Evolutionary conservation across 1,140 invertebrate species (phyloP).

Genomic region (Hormaphis cornu): DNA sequence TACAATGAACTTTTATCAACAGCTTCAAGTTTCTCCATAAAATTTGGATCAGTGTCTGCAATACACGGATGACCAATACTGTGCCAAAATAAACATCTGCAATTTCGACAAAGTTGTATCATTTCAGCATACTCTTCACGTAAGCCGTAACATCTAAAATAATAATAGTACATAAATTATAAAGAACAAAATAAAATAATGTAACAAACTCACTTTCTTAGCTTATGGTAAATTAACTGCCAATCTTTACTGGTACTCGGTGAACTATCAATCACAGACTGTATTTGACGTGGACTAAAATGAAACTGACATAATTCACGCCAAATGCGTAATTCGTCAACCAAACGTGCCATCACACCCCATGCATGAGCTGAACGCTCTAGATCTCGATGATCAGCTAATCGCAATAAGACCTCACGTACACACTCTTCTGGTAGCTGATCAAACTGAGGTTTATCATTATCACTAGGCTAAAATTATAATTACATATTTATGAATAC

Average conservation of each 20-base stretch:
- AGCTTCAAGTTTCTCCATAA: slow-evolving; percentile 63
- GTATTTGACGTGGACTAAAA: slow-evolving; percentile 77
- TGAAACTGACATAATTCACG: slow-evolving; percentile 82
- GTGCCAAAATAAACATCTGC: slow-evolving; percentile 94
- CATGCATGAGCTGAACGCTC: slow-evolving; percentile 61
- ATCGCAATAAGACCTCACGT: slow-evolving; percentile 75
- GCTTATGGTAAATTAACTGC: slow-evolving; percentile 61
- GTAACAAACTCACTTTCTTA: slow-evolving; percentile 53
- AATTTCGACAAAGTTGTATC: slow-evolving; percentile 86
- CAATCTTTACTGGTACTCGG: slow-evolving; percentile 48
- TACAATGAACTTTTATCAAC: slow-evolving; percentile 69
- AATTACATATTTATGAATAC: slow-evolving; percentile 34
- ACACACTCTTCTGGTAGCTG: slow-evolving; percentile 90
- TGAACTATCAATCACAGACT: slow-evolving; percentile 50
- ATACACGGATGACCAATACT: slow-evolving; percentile 83
- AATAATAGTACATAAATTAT: slow-evolving; percentile 31
- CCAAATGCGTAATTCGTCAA: slow-evolving; percentile 86
- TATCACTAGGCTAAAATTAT: slow-evolving; percentile 61
- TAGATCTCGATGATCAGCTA: slow-evolving; percentile 86
- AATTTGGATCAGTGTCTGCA: slow-evolving; percentile 69
- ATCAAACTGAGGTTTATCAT: slow-evolving; percentile 70
- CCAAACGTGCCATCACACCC: slow-evolving; percentile 63
- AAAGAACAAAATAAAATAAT: background rate
- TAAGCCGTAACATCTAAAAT: slow-evolving; percentile 69
- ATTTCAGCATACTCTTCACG: slow-evolving; percentile 92